phyloP scores from a whole-genome alignment of 2,113 vertebrate genomes.

The Stegastes partitus region DNA sequence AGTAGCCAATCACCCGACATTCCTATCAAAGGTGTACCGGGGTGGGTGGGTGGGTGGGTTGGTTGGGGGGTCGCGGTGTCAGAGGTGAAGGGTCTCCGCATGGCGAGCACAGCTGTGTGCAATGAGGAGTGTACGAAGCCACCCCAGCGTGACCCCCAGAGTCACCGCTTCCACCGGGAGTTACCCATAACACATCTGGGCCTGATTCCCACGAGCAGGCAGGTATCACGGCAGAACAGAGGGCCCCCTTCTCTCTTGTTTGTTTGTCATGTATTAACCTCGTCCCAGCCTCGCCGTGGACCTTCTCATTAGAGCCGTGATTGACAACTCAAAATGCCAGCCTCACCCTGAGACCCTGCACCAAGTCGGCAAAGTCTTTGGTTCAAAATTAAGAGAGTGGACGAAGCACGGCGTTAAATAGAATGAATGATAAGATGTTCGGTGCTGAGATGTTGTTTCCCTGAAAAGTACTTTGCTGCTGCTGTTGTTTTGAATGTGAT shows the following conservation, averaged over 20 bases:
- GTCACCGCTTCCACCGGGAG: slow-evolving; percentile 71
- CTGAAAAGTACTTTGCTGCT: background rate
- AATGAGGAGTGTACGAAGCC: slow-evolving; percentile 76
- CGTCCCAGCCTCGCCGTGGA: slow-evolving; percentile 59
- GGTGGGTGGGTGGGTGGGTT: too few relatives aligned
- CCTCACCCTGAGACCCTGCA: slow-evolving; percentile 15
- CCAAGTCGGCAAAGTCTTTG: slow-evolving; percentile 8
- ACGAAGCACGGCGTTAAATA: slow-evolving; percentile 1
- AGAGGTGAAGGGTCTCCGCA: slow-evolving; percentile 75
- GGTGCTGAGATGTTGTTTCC: too few relatives aligned
- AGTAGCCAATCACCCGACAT: slow-evolving; percentile 81
- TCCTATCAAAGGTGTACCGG: slow-evolving; percentile 76
- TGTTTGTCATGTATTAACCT: slow-evolving; percentile 86
- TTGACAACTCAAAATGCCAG: slow-evolving; percentile 76
- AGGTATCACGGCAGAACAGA: slow-evolving; percentile 76
- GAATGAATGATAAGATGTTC: background rate
- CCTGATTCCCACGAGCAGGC: slow-evolving; percentile 77
- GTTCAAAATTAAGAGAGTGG: slow-evolving; percentile 10
- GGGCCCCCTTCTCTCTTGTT: slow-evolving; percentile 79
- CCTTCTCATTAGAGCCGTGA: slow-evolving; percentile 77
- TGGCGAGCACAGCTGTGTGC: slow-evolving; percentile 82
- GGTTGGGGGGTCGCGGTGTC: slow-evolving; percentile 69
- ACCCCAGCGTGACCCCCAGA: slow-evolving; percentile 73
- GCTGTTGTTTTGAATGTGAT: too few relatives aligned
- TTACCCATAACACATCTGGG: slow-evolving; percentile 86